phyloP scores from a whole-genome alignment of 2,113 vertebrate genomes.

The Plecturocebus donacophilus region DNA sequence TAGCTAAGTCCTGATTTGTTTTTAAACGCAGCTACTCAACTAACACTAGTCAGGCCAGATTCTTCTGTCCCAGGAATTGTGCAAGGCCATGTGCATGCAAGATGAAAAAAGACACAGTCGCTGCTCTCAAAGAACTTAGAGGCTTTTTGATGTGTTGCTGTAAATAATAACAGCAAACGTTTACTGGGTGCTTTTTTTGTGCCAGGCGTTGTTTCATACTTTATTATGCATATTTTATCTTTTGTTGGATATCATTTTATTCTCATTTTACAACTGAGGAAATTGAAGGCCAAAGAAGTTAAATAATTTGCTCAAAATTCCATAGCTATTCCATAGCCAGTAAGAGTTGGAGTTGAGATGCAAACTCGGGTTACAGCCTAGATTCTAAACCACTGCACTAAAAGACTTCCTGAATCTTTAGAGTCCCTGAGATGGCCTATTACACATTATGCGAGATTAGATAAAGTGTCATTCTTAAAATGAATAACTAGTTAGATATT shows the following conservation, averaged over 20 bases:
- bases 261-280: slow-evolving; percentile 38
- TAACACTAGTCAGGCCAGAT: neutral
- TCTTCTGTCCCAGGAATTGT: neutral
- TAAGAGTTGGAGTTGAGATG: neutral
- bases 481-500: slow-evolving; percentile 67
- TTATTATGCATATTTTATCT: neutral
- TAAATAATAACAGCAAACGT: neutral
- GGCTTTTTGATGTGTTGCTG: neutral
- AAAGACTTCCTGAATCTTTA: neutral
- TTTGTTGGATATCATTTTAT: neutral
- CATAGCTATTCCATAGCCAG: neutral
- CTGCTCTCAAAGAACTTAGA: neutral
- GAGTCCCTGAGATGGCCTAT: slow-evolving; percentile 34
- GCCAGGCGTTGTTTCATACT: neutral
- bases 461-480: slow-evolving; percentile 60
- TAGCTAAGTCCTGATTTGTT: neutral
- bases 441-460: slow-evolving; percentile 48
- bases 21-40: too few species aligned
- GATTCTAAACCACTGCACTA: neutral
- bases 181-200: neutral
- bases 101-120: neutral
- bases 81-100: neutral
- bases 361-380: neutral
- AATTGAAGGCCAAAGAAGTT: slow-evolving; percentile 33
- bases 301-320: neutral